A percentile compares a stretch with the other conserved stretches of the same genome.
phyloP scores from a whole-genome alignment of 2,797 vertebrate genomes.

The Platalea minor region DNA sequence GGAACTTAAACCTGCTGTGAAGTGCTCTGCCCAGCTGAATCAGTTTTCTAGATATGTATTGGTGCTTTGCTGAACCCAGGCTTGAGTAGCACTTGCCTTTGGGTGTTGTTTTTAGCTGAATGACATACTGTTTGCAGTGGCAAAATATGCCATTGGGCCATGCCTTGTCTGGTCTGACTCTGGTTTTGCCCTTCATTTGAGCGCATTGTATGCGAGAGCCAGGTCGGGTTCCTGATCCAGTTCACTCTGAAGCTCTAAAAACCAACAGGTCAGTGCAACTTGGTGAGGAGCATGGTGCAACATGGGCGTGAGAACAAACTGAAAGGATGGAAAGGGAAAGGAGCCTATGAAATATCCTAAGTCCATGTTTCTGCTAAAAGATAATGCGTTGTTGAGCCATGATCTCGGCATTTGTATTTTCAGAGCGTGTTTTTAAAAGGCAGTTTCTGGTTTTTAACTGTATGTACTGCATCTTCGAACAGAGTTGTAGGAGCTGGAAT shows the following conservation, averaged over 20 bases:
- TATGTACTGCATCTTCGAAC: neutral
- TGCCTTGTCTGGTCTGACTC: neutral
- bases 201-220: neutral
- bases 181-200: neutral
- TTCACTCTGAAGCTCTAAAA: neutral
- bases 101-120: neutral
- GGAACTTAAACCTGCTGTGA: neutral
- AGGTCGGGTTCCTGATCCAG: neutral
- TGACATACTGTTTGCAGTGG: neutral
- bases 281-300: fast-evolving
- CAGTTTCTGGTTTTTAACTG: neutral
- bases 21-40: neutral
- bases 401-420: neutral
- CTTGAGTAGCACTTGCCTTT: neutral
- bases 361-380: neutral
- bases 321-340: neutral
- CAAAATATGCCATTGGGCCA: neutral
- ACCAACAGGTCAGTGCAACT: neutral
- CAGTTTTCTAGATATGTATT: neutral
- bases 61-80: neutral
- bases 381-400: fast-evolving
- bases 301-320: fast-evolving
- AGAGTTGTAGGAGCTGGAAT: neutral
- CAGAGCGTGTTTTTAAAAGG: neutral
- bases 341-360: neutral